phyloP scores from a whole-genome alignment of 2,113 vertebrate species.

The Eretmochelys imbricata region DNA sequence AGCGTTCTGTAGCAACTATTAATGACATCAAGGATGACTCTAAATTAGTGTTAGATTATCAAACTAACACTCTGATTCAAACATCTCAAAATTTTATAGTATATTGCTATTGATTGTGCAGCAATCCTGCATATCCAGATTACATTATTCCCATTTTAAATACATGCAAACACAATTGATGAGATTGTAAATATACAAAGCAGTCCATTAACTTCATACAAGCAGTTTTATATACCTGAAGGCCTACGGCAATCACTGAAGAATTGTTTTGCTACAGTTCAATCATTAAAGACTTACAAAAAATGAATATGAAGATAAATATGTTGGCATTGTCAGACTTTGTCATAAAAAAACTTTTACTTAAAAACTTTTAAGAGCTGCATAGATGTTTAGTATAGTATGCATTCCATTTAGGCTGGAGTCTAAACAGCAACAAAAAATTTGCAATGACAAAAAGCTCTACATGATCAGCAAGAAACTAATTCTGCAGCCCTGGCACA shows the following conservation, averaged over 20 bases:
- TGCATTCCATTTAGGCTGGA: background rate
- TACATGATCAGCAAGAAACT: background rate
- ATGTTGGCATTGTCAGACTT: background rate
- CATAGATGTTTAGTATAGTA: background rate
- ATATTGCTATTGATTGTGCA: conserved; percentile 54
- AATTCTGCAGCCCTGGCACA: background rate
- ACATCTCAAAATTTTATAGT: conserved; percentile 51
- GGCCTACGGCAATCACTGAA: conserved; percentile 53
- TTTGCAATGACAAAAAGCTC: background rate
- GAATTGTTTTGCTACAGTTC: conserved; percentile 60
- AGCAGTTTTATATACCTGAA: conserved; percentile 71
- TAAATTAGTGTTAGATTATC: conserved; percentile 63
- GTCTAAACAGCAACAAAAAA: conserved; percentile 17
- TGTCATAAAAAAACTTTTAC: conserved; percentile 7
- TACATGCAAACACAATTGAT: conserved; percentile 14
- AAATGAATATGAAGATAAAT: conserved; percentile 33
- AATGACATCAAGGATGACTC: conserved; percentile 30
- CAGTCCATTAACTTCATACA: conserved; percentile 78
- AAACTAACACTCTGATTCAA: conserved; percentile 35
- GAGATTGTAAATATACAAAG: conserved; percentile 73
- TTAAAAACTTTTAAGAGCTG: background rate
- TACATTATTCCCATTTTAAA: conserved; percentile 62
- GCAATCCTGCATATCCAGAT: background rate
- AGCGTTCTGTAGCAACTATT: conserved; percentile 29
- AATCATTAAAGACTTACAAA: conserved; percentile 39